A percentile compares a stretch with the other conserved stretches of the same genome.
Conservation (phyloP, 2,888 invertebrate species). For the Drosophila rubida region DNA sequence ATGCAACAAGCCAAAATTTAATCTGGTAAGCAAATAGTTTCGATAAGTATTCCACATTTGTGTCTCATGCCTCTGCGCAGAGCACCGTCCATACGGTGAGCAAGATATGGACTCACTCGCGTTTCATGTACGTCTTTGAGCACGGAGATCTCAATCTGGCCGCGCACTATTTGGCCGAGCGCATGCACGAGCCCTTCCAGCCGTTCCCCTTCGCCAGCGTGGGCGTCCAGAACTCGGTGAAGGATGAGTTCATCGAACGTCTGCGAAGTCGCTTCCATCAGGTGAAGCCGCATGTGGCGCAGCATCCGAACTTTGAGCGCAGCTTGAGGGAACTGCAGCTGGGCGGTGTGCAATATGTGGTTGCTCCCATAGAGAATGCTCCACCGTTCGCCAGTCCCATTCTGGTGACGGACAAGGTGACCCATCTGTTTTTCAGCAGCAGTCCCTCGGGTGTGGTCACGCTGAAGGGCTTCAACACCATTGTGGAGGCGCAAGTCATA, state of each 20-base stretch:
- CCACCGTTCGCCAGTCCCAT: constrained; percentile 60
- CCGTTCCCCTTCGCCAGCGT: constrained; percentile 69
- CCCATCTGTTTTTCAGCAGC: constrained; percentile 65
- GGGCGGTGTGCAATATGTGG: constrained; percentile 57
- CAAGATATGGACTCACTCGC: constrained; percentile 47
- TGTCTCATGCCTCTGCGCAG: neutral
- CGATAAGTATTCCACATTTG: neutral
- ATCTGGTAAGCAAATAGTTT: constrained; percentile 12
- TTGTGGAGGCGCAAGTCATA: constrained; percentile 64
- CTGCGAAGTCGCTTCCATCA: constrained; percentile 65
- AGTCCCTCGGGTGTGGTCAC: constrained; percentile 65
- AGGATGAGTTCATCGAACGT: constrained; percentile 66
- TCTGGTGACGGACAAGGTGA: constrained; percentile 72
- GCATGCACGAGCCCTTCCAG: constrained; percentile 72
- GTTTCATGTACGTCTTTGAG: constrained; percentile 76
- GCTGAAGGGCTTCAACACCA: constrained; percentile 73
- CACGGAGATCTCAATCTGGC: constrained; percentile 80
- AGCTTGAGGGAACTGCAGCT: constrained; percentile 46
- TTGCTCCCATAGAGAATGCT: constrained; percentile 42
- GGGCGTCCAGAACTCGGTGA: constrained; percentile 77
- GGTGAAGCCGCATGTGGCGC: constrained; percentile 52
- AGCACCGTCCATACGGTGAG: neutral
- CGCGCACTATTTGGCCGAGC: constrained; percentile 69
- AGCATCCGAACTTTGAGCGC: constrained; percentile 44
- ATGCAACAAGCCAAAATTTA: constrained; percentile 3